Conservation (phyloP, 2,113 vertebrate species). For the Gymnobelideus leadbeateri region DNA sequence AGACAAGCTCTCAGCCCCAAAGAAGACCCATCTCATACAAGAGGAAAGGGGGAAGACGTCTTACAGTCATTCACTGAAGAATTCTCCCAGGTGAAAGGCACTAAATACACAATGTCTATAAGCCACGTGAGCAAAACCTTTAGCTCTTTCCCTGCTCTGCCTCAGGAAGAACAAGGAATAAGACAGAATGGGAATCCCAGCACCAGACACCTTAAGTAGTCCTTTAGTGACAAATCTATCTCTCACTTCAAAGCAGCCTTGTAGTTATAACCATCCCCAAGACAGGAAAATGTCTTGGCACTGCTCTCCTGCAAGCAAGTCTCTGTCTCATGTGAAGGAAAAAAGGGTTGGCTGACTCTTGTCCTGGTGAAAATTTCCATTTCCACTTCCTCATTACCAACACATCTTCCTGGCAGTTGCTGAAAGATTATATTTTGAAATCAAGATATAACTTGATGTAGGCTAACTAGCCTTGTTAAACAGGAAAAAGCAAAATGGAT, state of each 20-base stretch:
- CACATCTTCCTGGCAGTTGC: slow-evolving; percentile 1
- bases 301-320: neutral
- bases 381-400: neutral
- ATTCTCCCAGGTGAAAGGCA: slow-evolving; percentile 18
- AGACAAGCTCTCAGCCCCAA: slow-evolving; percentile 6
- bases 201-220: neutral
- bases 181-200: neutral
- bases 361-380: neutral
- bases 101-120: neutral
- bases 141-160: neutral
- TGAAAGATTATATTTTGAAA: slow-evolving; percentile 13
- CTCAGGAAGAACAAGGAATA: slow-evolving; percentile 59
- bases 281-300: slow-evolving; percentile 29
- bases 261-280: neutral
- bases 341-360: slow-evolving; percentile 1
- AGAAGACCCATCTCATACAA: neutral
- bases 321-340: neutral
- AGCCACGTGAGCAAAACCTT: neutral
- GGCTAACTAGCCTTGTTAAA: slow-evolving; percentile 31
- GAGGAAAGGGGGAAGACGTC: neutral
- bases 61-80: neutral
- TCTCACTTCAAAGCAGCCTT: neutral
- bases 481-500: neutral
- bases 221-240: neutral
- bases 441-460: neutral